A percentile compares a stretch with the other conserved stretches of the same genome.
These are phyloP conservation scores for Acleris holmiana DNA, from an alignment of 2,888 invertebrate species.

Conservation along the genomic window DNA sequence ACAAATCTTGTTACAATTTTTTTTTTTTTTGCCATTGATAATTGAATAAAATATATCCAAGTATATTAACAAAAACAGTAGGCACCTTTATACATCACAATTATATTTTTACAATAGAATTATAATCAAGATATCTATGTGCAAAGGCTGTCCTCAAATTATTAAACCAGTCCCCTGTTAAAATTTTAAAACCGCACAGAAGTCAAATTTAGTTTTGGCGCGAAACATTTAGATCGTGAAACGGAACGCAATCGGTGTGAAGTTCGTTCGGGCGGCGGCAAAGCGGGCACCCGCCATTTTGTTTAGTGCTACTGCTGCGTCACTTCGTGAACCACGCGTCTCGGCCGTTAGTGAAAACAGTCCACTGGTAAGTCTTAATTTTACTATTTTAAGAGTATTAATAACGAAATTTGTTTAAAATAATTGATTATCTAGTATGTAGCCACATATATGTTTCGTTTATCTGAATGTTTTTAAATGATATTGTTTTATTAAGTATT, in stretches of 20 bases:
- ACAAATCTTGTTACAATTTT: constrained; percentile 22
- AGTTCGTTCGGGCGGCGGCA: neutral
- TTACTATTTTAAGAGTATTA: constrained; percentile 21
- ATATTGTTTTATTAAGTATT: constrained; percentile 19
- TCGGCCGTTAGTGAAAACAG: constrained; percentile 3
- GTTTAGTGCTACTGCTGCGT: neutral
- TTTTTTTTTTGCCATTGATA: constrained; percentile 25
- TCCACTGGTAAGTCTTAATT: constrained; percentile 11
- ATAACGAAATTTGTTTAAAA: constrained; percentile 17
- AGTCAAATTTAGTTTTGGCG: constrained; percentile 12
- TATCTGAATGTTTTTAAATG: constrained; percentile 18
- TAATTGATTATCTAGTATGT: constrained; percentile 15
- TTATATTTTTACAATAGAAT: constrained; percentile 25
- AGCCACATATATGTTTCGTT: constrained; percentile 8
- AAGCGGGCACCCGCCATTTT: neutral
- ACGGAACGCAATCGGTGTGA: constrained; percentile 14
- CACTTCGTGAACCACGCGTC: neutral
- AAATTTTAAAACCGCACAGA: constrained; percentile 10
- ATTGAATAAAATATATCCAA: constrained; percentile 24
- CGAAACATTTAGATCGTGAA: constrained; percentile 12
- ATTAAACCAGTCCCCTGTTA: constrained; percentile 22
- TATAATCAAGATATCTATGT: constrained; percentile 20
- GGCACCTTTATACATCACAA: constrained; percentile 10
- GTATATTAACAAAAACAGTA: constrained; percentile 15
- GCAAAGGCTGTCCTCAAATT: constrained; percentile 22